Percentiles rank a stretch among this genome's conserved stretches.
phyloP scores from a whole-genome alignment of 2,888 invertebrate genomes.

The Sinopyrophorus schimmeli region DNA sequence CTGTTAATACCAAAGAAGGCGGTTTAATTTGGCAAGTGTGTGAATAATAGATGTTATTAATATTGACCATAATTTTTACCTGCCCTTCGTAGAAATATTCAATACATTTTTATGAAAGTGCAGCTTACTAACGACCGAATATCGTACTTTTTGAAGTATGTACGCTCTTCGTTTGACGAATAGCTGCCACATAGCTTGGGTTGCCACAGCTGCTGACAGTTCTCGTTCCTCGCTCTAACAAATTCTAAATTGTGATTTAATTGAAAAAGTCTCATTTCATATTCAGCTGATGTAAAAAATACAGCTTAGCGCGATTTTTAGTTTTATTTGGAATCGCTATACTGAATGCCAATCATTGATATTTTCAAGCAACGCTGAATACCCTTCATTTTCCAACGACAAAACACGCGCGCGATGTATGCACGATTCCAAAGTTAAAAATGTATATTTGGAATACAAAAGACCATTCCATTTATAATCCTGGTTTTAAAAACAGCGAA shows the following conservation, averaged over 20 bases:
- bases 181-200: constrained; percentile 26
- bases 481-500: constrained; percentile 50
- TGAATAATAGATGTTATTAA: constrained; percentile 50
- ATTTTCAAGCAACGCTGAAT: constrained; percentile 36
- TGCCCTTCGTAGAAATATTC: background rate
- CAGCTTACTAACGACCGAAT: too few relatives aligned
- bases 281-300: constrained; percentile 56
- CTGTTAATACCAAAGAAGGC: constrained; percentile 44
- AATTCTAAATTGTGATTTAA: constrained; percentile 55
- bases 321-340: constrained; percentile 50
- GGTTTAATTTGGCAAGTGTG: constrained; percentile 52
- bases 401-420: constrained; percentile 51
- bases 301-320: constrained; percentile 51
- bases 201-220: constrained; percentile 46
- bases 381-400: constrained; percentile 43
- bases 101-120: too few relatives aligned
- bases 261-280: constrained; percentile 57
- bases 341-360: constrained; percentile 51
- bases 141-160: too few relatives aligned
- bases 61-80: constrained; percentile 43
- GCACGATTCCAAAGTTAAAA: constrained; percentile 54
- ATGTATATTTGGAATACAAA: constrained; percentile 49
- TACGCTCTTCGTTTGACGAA: constrained; percentile 25
- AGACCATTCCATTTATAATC: constrained; percentile 54
- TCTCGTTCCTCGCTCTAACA: constrained; percentile 44